phyloP scores from a whole-genome alignment of 35 echinoderm and acorn worm genomes.

The Amphiura filiformis region DNA sequence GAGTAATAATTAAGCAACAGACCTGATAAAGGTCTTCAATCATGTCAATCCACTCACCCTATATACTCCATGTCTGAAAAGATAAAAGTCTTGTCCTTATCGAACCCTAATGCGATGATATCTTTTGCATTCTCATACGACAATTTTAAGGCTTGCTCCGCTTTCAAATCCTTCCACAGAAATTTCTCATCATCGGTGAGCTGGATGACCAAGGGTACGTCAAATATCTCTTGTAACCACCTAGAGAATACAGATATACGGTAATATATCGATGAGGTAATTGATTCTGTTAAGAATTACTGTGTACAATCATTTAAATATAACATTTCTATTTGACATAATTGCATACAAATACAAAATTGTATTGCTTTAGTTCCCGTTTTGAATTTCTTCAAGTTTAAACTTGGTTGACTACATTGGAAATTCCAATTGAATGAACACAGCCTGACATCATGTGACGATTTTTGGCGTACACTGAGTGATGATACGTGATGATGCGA shows the following conservation, averaged over 20 bases:
- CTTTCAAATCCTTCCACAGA: slow-evolving; percentile 95
- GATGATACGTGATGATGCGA: too few species aligned
- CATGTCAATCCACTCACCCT: too few species aligned
- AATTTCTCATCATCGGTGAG: slow-evolving; percentile 99
- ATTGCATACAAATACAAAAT: background rate
- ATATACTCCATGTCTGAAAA: slow-evolving; percentile 99
- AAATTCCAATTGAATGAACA: too few species aligned
- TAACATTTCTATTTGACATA: background rate
- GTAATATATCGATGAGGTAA: background rate
- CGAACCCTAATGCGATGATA: slow-evolving; percentile 90
- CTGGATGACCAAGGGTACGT: slow-evolving; percentile 95
- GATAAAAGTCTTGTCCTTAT: slow-evolving; percentile 88
- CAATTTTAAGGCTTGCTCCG: slow-evolving; percentile 70
- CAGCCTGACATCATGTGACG: too few species aligned
- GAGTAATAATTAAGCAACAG: too few species aligned
- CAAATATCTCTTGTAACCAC: slow-evolving; percentile 94
- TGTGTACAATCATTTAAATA: background rate
- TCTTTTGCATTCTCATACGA: slow-evolving; percentile 91
- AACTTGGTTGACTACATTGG: background rate
- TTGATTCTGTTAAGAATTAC: background rate
- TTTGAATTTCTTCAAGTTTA: background rate
- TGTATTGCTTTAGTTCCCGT: background rate
- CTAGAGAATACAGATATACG: slow-evolving; percentile 15
- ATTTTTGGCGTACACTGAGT: too few species aligned
- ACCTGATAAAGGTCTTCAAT: too few species aligned